Conservation (phyloP, 1,140 invertebrate species). For the Philopotamus ludificatus region DNA sequence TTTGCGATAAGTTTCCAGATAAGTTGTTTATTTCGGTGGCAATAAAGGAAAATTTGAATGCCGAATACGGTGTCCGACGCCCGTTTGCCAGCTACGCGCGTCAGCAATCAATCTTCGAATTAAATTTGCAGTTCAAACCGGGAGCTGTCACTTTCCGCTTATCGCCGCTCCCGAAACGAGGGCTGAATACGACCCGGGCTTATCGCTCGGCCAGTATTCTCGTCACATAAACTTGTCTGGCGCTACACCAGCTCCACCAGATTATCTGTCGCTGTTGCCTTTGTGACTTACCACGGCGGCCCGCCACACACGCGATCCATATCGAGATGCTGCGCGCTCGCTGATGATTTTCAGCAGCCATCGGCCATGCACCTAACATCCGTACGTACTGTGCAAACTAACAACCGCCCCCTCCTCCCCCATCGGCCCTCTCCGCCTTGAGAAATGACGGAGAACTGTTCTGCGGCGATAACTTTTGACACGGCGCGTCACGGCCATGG, state of each 20-base stretch:
- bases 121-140: slow-evolving; percentile 35
- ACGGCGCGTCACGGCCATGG: slow-evolving; percentile 32
- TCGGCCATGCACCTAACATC: too few species aligned
- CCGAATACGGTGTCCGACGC: background rate
- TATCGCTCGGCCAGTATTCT: slow-evolving; percentile 29
- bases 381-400: too few species aligned
- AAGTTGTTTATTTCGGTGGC: too few species aligned
- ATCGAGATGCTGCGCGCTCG: background rate
- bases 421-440: slow-evolving; percentile 15
- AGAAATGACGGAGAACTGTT: slow-evolving; percentile 42
- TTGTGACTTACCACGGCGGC: slow-evolving; percentile 1
- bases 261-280: slow-evolving; percentile 26
- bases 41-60: too few species aligned
- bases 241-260: slow-evolving; percentile 28
- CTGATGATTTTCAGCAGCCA: background rate
- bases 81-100: background rate
- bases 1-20: too few species aligned
- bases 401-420: too few species aligned
- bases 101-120: slow-evolving; percentile 32
- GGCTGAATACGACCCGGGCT: slow-evolving; percentile 27
- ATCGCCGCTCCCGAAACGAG: slow-evolving; percentile 28
- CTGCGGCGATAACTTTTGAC: slow-evolving; percentile 42
- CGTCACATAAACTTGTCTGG: slow-evolving; percentile 39
- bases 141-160: slow-evolving; percentile 33
- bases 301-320: background rate